Percentiles rank a stretch among this genome's conserved stretches.
These are phyloP conservation scores for Laticauda laticaudata DNA, from an alignment of 2,113 vertebrate species.

Conservation along the genomic window DNA sequence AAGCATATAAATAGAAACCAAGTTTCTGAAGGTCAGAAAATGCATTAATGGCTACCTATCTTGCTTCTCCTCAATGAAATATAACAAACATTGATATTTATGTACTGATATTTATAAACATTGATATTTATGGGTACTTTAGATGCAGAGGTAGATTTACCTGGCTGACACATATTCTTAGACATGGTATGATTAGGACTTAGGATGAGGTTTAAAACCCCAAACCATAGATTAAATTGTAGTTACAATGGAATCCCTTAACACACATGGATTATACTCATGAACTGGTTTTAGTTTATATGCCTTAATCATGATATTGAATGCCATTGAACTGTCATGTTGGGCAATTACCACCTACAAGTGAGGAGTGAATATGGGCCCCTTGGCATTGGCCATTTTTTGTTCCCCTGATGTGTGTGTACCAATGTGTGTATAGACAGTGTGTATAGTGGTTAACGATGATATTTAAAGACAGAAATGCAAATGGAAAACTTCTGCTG, in stretches of 20 bases:
- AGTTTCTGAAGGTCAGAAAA: not conserved
- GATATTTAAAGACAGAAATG: not conserved
- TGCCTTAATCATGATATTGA: not conserved
- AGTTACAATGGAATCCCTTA: not conserved
- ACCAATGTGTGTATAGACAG: not conserved
- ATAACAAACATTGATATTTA: not conserved
- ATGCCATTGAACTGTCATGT: not conserved
- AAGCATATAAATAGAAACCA: not conserved
- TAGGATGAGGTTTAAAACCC: not conserved
- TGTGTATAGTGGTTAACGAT: not conserved
- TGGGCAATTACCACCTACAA: not conserved
- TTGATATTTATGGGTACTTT: not conserved
- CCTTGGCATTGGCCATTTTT: not conserved
- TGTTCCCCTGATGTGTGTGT: not conserved
- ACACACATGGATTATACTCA: not conserved
- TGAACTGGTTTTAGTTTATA: not conserved
- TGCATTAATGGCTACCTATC: not conserved
- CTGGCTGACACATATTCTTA: not conserved
- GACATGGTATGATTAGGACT: not conserved
- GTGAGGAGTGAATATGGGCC: not conserved
- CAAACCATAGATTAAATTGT: not conserved
- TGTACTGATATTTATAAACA: not conserved
- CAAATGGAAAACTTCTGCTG: not conserved
- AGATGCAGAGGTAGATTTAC: not conserved
- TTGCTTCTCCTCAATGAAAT: not conserved